phyloP scores from a whole-genome alignment of 2,888 invertebrate genomes.

The Agriopis marginaria region DNA sequence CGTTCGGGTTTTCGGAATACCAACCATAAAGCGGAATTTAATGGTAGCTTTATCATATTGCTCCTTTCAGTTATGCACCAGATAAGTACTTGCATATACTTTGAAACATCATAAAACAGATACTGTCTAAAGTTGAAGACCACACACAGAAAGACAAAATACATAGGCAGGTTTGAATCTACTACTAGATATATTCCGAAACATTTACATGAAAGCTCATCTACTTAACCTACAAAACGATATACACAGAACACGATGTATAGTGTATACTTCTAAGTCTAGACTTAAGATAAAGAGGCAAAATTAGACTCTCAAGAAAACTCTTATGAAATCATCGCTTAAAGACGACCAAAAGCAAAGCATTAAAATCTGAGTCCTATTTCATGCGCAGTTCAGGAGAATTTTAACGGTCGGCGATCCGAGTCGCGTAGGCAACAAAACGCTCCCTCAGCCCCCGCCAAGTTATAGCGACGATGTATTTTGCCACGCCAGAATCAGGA shows the following conservation, averaged over 20 bases:
- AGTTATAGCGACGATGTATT: too few species aligned
- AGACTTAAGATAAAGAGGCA: background rate
- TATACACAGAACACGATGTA: background rate
- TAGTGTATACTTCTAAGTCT: background rate
- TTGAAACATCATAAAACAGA: background rate
- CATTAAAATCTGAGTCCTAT: background rate
- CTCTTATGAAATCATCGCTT: background rate
- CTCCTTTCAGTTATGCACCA: background rate
- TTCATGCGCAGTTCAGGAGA: background rate
- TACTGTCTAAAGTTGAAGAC: background rate
- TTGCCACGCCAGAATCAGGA: too few species aligned
- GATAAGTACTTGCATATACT: background rate
- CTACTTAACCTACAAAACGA: background rate
- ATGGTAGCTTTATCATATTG: too few species aligned
- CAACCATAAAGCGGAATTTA: too few species aligned
- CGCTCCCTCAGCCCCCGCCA: too few species aligned
- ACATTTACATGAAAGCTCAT: background rate
- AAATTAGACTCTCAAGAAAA: background rate
- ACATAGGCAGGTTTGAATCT: background rate
- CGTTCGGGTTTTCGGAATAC: too few species aligned
- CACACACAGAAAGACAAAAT: background rate
- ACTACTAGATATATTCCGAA: background rate
- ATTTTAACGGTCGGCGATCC: too few species aligned
- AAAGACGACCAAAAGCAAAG: background rate
- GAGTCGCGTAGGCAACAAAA: too few species aligned